A percentile compares a stretch with the other conserved stretches of the same genome.
phyloP scores from a whole-genome alignment of 37 sponge, comb jelly and placozoan genomes.

The Diacarnus erythraeanus region DNA sequence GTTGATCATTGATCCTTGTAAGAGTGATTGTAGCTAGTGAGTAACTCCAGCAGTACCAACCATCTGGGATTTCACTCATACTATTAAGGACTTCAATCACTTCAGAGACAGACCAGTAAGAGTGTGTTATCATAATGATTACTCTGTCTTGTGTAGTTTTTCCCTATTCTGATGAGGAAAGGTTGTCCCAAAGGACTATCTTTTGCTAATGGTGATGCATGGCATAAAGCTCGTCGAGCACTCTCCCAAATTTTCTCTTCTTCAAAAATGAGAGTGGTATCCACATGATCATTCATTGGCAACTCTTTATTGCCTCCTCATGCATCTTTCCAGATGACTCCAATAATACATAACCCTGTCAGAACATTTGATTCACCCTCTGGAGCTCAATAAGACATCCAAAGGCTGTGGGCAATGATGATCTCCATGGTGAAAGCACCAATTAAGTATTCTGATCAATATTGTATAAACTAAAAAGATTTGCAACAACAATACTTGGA shows the following conservation, averaged over 20 bases:
- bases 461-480: too few relatives aligned
- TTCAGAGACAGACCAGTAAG: conserved; percentile 48
- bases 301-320: background rate
- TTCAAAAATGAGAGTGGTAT: conserved; percentile 64
- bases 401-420: conserved; percentile 15
- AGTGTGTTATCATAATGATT: background rate
- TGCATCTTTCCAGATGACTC: conserved; percentile 53
- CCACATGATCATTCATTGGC: background rate
- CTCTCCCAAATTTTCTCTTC: conserved; percentile 67
- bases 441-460: conserved; percentile 49
- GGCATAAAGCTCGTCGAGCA: conserved; percentile 43
- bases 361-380: conserved; percentile 26
- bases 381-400: too few relatives aligned
- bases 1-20: too few relatives aligned
- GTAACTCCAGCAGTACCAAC: too few relatives aligned
- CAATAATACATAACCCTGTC: conserved; percentile 48
- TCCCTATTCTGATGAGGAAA: conserved; percentile 4
- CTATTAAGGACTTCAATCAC: conserved; percentile 45
- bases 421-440: conserved; percentile 32
- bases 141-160: background rate
- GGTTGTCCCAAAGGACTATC: conserved; percentile 13
- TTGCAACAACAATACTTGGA: background rate
- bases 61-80: too few relatives aligned
- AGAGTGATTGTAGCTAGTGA: too few relatives aligned
- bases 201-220: conserved; percentile 35